phyloP scores from a whole-genome alignment of 2,113 vertebrate species.

The Candoia aspera region DNA sequence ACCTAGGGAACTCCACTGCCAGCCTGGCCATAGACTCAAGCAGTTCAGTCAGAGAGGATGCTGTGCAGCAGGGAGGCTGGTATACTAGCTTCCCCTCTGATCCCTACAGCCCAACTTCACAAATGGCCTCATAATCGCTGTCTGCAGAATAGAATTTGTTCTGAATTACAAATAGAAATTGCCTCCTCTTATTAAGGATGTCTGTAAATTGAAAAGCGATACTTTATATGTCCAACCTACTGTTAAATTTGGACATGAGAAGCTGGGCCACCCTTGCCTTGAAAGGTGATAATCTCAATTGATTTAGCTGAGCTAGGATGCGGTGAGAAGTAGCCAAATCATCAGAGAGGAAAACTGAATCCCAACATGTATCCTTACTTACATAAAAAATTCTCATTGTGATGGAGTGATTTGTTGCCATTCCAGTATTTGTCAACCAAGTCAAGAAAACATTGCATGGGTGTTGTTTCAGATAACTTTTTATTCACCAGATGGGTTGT shows the following conservation, averaged over 20 bases:
- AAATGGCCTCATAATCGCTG: background rate
- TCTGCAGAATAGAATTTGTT: background rate
- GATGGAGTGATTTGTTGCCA: conserved; percentile 72
- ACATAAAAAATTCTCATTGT: conserved; percentile 79
- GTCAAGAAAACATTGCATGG: conserved; percentile 75
- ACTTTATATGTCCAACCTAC: background rate
- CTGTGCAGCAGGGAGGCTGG: background rate
- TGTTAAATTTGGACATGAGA: too few relatives aligned
- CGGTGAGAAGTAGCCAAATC: too few relatives aligned
- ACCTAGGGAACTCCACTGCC: background rate
- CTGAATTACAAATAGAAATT: background rate
- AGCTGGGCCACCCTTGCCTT: background rate
- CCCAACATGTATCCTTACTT: conserved; percentile 51
- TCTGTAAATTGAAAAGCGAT: background rate
- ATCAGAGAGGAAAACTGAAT: background rate
- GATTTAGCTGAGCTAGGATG: background rate
- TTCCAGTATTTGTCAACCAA: conserved; percentile 81
- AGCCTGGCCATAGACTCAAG: background rate
- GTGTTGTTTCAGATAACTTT: conserved; percentile 42
- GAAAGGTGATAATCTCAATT: background rate
- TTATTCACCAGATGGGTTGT: conserved; percentile 54
- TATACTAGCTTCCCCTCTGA: background rate
- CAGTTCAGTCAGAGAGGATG: background rate
- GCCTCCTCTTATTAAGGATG: background rate
- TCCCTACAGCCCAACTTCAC: background rate